A percentile compares a stretch with the other conserved stretches of the same genome.
Conservation (phyloP, 2,888 invertebrate species). For the Cotesia congregata region DNA sequence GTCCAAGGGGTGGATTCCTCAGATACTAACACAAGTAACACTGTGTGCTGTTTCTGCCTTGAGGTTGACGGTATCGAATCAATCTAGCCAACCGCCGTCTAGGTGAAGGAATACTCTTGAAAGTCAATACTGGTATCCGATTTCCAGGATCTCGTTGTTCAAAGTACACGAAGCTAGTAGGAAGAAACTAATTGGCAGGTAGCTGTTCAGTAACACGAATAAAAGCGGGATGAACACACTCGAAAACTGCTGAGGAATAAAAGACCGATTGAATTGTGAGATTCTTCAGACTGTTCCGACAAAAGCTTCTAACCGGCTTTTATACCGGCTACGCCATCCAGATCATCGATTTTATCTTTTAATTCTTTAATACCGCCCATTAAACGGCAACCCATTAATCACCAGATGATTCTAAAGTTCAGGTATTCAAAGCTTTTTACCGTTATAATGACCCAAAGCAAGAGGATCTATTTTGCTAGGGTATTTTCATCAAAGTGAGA, state of each 20-base stretch:
- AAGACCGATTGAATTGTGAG: neutral
- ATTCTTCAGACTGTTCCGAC: neutral
- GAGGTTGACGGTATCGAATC: conserved; percentile 20
- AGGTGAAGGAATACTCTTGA: conserved; percentile 59
- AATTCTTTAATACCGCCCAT: neutral
- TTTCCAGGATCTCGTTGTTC: conserved; percentile 60
- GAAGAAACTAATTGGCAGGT: conserved; percentile 47
- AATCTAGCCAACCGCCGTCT: neutral
- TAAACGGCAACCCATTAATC: neutral
- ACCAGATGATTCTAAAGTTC: neutral
- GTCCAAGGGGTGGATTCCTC: too few species aligned
- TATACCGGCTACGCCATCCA: neutral
- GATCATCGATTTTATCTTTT: neutral
- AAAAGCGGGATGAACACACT: conserved; percentile 8
- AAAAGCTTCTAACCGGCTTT: neutral
- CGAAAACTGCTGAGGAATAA: neutral
- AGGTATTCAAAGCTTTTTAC: too few species aligned
- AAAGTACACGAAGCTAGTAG: conserved; percentile 53
- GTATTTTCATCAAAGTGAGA: too few species aligned
- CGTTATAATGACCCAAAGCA: too few species aligned
- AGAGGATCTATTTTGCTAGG: too few species aligned
- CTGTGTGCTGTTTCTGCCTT: neutral
- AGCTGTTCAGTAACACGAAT: conserved; percentile 28
- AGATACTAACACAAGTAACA: too few species aligned
- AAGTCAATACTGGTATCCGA: conserved; percentile 63